These are phyloP conservation scores for Brachionus rubens DNA, from an alignment of 1,140 invertebrate genomes.

Conservation along the genomic window DNA sequence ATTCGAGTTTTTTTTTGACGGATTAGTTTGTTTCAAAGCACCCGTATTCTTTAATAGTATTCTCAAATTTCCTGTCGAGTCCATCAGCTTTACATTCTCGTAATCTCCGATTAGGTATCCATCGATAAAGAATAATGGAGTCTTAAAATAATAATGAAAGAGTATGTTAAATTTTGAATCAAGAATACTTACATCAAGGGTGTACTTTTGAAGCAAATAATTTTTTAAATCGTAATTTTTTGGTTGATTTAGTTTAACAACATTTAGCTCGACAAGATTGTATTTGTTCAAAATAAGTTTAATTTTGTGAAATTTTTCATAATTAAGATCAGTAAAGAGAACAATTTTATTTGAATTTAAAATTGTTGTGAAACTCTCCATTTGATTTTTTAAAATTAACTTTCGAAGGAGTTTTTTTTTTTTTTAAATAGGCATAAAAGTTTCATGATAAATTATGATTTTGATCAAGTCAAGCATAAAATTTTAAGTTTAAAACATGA, in stretches of 20 bases:
- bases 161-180: neutral
- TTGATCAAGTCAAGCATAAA: too few species aligned
- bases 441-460: too few species aligned
- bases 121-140: conserved; percentile 3
- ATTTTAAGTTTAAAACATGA: too few species aligned
- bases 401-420: neutral
- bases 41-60: neutral
- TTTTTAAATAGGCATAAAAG: neutral
- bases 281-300: conserved; percentile 31
- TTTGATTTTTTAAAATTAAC: neutral
- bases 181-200: neutral
- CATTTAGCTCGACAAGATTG: neutral
- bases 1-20: neutral
- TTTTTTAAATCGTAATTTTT: neutral
- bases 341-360: conserved; percentile 1
- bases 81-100: neutral
- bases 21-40: neutral
- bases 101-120: neutral
- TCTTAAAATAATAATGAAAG: neutral
- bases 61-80: conserved; percentile 21
- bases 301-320: neutral
- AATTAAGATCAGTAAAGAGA: neutral
- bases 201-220: neutral
- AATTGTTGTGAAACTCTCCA: neutral
- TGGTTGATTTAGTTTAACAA: neutral